These are phyloP conservation scores for Ceuthmochares aereus DNA, from an alignment of 2,113 vertebrate species.

Conservation along the genomic window DNA sequence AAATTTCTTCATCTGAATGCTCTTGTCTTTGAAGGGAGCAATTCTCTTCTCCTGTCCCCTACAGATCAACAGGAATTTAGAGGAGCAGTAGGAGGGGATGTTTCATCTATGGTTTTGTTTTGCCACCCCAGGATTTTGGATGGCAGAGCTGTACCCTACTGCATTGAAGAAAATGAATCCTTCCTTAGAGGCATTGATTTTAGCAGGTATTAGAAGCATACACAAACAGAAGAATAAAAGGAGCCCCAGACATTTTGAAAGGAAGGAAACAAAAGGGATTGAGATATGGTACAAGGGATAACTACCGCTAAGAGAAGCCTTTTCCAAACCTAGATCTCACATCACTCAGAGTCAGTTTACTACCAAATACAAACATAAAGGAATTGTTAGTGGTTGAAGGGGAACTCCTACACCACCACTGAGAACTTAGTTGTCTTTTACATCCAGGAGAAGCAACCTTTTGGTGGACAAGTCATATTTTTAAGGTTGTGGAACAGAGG, in stretches of 20 bases:
- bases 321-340: not conserved
- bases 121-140: not conserved
- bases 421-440: not conserved
- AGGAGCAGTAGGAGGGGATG: not conserved
- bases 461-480: not conserved
- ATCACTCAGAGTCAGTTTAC: not conserved
- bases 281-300: not conserved
- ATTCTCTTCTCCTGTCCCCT: not conserved
- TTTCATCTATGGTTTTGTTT: not conserved
- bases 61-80: slow-evolving; percentile 21
- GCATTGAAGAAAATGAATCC: not conserved
- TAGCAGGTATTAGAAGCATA: not conserved
- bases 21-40: slow-evolving; percentile 12
- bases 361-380: not conserved
- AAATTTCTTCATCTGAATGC: slow-evolving; percentile 29
- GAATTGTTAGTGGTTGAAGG: not conserved
- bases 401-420: not conserved
- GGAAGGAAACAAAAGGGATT: not conserved
- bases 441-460: not conserved
- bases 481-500: not conserved
- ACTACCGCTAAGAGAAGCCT: not conserved
- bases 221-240: not conserved
- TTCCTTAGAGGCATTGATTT: not conserved
- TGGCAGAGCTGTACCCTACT: not conserved
- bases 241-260: not conserved